phyloP scores from a whole-genome alignment of 2,888 invertebrate species.

The Tuta absoluta region DNA sequence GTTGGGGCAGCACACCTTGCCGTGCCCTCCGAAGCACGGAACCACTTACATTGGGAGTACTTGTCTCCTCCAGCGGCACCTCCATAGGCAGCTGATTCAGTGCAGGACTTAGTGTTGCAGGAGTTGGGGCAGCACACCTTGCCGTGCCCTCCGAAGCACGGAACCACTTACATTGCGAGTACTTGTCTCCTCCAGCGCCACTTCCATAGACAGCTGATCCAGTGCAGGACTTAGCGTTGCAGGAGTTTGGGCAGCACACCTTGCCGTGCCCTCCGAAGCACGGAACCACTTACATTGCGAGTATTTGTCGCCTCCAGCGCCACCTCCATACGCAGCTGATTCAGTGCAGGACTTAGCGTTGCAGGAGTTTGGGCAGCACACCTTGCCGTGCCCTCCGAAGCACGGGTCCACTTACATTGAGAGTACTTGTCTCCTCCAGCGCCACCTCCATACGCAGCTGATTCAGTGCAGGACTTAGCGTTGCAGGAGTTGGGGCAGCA shows the following conservation, averaged over 20 bases:
- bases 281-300: constrained; percentile 41
- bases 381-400: constrained; percentile 82
- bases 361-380: constrained; percentile 87
- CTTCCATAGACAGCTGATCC: constrained; percentile 60
- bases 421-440: no score
- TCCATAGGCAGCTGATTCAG: constrained; percentile 44
- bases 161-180: no score
- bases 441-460: no score
- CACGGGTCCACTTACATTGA: no score
- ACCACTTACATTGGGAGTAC: neutral
- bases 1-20: no score
- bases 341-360: constrained; percentile 85
- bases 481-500: no score
- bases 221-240: constrained; percentile 54
- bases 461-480: no score
- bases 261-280: no score
- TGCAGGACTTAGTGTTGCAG: no score
- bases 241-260: neutral
- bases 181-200: constrained; percentile 52
- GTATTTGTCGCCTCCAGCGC: constrained; percentile 56
- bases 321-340: constrained; percentile 55
- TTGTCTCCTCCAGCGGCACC: constrained; percentile 35
- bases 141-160: no score
- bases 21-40: no score
- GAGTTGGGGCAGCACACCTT: no score